A percentile compares a stretch with the other conserved stretches of the same genome.
These are phyloP conservation scores for Apaloderma vittatum DNA, from an alignment of 2,113 vertebrate genomes.

Conservation along the genomic window DNA sequence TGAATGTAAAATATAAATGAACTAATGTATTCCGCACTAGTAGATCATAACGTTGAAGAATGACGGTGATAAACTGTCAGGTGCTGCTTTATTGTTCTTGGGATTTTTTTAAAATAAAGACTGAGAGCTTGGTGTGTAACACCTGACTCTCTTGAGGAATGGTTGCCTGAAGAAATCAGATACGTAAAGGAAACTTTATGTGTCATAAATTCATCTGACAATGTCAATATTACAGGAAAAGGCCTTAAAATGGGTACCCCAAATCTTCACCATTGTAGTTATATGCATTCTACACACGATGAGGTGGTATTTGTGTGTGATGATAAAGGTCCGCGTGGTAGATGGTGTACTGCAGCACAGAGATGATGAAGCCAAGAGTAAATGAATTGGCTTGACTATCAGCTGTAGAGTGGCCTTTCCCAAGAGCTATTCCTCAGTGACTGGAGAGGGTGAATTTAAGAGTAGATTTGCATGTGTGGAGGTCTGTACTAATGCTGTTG, in stretches of 20 bases:
- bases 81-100: background rate
- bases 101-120: background rate
- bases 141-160: background rate
- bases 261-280: background rate
- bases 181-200: background rate
- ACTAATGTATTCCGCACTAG: background rate
- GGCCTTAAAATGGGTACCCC: background rate
- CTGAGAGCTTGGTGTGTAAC: background rate
- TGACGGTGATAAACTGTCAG: background rate
- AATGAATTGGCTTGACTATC: background rate
- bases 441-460: background rate
- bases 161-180: background rate
- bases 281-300: rapidly evolving
- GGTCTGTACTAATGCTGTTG: background rate
- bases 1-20: background rate
- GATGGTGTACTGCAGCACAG: background rate
- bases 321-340: background rate
- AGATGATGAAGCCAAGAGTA: background rate
- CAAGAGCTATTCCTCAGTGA: background rate
- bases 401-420: background rate
- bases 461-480: background rate
- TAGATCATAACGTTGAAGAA: background rate
- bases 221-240: background rate
- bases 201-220: background rate
- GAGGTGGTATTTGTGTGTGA: background rate